Evolutionary conservation across 1,140 invertebrate genomes (phyloP), one percentile per base, ranked within the genome.

Genomic region (Chironomus striatipennis): DNA sequence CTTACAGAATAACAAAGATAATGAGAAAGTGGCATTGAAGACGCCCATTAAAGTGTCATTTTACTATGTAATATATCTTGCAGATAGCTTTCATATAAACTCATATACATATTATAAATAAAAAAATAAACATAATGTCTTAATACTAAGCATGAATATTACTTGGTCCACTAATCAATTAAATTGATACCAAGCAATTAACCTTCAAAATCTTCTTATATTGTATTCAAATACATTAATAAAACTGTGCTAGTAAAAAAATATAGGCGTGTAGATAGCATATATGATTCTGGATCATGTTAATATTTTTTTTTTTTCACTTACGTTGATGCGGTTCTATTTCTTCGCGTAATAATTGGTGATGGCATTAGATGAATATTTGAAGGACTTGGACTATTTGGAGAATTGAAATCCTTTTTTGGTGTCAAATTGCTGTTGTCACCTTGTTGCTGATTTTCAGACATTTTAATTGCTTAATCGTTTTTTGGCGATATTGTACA

Each of bases 281-380:
- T 2, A 34, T 5, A 34, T 34, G 5, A 1, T 2, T 34, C 5
- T 34, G 1, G 5, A 34, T 34, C 24, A 34, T 34, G 24, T 2
- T 34, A 34, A 34, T 2, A 1, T 34, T 34, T n/a, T n/a, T n/a
- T n/a, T n/a, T n/a, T n/a, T n/a, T n/a, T n/a, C 5, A 84, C 87
- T 88, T 85, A 93, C 91, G 89, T 91, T 75, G 91, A 93, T 77
- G 90, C 87, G 75, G 91, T 92, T 79, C 92, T 84, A 76, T 88
- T 93, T 76, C 91, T 84, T 78, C 90, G 85, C 7, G 91, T 93
- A 67, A 92, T 91, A 77, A 93, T 88, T 21, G 65, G 65, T 10
- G 17, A 20, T 18, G 65, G 65, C 65, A 70, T 70, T 9, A 70
- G 18, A 70, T 70, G 20, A 20, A n/a, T n/a, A 57, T 21, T 21